Conservation (phyloP, 2,888 invertebrate species). For the Phragmatobia fuliginosa region DNA sequence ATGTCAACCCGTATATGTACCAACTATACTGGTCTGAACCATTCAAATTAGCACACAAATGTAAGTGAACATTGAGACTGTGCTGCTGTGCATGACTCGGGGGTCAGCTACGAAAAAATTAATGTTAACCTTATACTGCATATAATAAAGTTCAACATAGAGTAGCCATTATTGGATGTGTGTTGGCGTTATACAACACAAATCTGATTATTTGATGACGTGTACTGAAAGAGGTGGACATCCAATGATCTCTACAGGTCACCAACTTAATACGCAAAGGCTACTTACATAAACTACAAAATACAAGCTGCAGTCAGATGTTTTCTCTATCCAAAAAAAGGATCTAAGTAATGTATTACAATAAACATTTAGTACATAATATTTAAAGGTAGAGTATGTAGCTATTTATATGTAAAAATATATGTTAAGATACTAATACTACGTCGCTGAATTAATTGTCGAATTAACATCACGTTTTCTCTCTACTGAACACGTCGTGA, state of each 20-base stretch:
- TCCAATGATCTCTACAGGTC: conserved; percentile 46
- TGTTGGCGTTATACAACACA: conserved; percentile 44
- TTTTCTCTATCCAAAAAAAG: neutral
- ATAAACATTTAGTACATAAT: neutral
- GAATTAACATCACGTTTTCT: conserved; percentile 1
- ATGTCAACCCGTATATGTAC: conserved; percentile 48
- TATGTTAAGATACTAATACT: neutral
- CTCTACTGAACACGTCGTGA: conserved; percentile 9
- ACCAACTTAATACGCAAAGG: conserved; percentile 23
- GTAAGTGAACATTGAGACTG: conserved; percentile 47
- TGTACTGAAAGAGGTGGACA: conserved; percentile 58
- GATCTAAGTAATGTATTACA: neutral
- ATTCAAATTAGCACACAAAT: neutral
- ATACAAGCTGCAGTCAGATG: neutral
- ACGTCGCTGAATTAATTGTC: conserved; percentile 2
- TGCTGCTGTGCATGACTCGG: conserved; percentile 19
- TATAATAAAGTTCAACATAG: conserved; percentile 36
- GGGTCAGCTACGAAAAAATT: conserved; percentile 19
- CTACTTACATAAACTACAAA: neutral
- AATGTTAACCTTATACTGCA: conserved; percentile 24
- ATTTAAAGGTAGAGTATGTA: neutral
- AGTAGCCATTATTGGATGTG: conserved; percentile 19
- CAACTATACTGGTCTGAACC: conserved; percentile 51
- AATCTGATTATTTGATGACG: conserved; percentile 63
- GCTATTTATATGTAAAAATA: neutral